Percentiles rank a stretch among this genome's conserved stretches.
phyloP scores from a whole-genome alignment of 2,113 vertebrate species.

The Haplotaxodon microlepis region DNA sequence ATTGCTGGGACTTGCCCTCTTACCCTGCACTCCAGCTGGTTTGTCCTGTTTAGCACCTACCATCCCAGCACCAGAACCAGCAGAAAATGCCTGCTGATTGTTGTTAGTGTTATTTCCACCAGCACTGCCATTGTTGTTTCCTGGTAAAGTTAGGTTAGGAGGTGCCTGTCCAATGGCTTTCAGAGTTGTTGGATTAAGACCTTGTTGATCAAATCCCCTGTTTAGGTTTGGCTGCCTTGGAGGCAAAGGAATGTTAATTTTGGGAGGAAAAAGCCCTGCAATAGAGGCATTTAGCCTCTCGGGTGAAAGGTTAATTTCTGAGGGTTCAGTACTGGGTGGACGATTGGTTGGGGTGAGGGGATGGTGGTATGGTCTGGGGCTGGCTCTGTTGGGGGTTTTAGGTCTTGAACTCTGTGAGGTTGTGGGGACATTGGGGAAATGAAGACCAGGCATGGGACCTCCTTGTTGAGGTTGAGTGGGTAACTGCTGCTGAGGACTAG shows the following conservation, averaged over 20 bases:
- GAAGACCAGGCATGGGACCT: constrained; percentile 80
- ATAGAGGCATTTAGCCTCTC: constrained; percentile 97
- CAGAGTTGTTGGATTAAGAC: constrained; percentile 95
- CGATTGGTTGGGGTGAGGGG: constrained; percentile 95
- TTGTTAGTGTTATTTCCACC: constrained; percentile 61
- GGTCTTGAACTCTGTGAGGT: constrained; percentile 90
- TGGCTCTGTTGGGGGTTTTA: constrained; percentile 96
- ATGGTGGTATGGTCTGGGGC: constrained; percentile 94
- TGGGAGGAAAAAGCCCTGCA: constrained; percentile 95
- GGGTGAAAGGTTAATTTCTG: constrained; percentile 96
- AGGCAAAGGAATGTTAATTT: constrained; percentile 97
- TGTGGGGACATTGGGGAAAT: constrained; percentile 87
- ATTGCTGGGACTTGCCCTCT: constrained; percentile 92
- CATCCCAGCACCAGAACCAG: constrained; percentile 33
- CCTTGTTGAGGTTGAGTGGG: constrained; percentile 73
- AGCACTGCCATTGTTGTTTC: constrained; percentile 57
- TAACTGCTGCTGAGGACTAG: constrained; percentile 83
- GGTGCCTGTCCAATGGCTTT: constrained; percentile 98
- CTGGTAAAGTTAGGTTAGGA: constrained; percentile 73
- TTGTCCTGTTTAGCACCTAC: constrained; percentile 82
- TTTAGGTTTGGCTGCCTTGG: constrained; percentile 86
- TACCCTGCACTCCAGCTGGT: constrained; percentile 77
- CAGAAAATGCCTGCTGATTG: constrained; percentile 58
- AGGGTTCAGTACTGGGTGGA: constrained; percentile 95
- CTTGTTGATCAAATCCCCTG: constrained; percentile 96